Evolutionary conservation across 2,888 invertebrate species (phyloP), one percentile per base, ranked within the genome.

Genomic region (Perizoma affinitatum): DNA sequence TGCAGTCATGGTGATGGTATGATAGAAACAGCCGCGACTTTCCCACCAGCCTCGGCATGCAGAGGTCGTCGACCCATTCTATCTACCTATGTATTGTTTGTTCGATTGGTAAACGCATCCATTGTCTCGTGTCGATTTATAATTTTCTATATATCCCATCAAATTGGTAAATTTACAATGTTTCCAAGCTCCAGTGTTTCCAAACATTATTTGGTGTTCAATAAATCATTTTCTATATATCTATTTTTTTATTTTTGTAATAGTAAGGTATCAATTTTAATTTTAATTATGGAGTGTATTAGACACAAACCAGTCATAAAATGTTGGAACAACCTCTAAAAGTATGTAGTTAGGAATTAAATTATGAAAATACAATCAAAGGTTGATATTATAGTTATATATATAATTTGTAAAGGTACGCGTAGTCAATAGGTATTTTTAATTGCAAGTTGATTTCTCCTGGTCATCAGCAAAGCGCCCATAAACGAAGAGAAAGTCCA

Each of bases 401-500:
- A 22, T 22, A 22, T 1, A 22, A 22, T 22, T n/a, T 22, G 22
- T 22, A 22, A 22, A 22, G 22, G 22, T 22, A 22, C 1, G 5
- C n/a, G 11, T 6, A 44, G 44, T n/a, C n/a, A 42, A n/a, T 42
- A 42, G 5, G 10, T 22, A 51, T 35, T 51, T 51, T 51, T 50
- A 36, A 46, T 51, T 41, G 46, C 40, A 47, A 43, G 47, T 43
- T 38, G 58, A 58, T 59, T 59, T 59, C 59, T 59, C 47, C 43
- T 55, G 63, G 63, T 63, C 58, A 59, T 55, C 58, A 54, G 50
- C 38, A 34, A 36, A 33, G 58, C 50, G 53, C 43, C 65, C 62
- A 65, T 65, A 66, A 57, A 53, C 48, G 53, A 49, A 59, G 69
- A 61, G 69, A 69, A 69, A 69, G 69, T 67, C 46, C 33, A 54